These are phyloP conservation scores for Acestrorhynchus altus DNA, from an alignment of 2,797 vertebrate genomes.

Conservation along the genomic window DNA sequence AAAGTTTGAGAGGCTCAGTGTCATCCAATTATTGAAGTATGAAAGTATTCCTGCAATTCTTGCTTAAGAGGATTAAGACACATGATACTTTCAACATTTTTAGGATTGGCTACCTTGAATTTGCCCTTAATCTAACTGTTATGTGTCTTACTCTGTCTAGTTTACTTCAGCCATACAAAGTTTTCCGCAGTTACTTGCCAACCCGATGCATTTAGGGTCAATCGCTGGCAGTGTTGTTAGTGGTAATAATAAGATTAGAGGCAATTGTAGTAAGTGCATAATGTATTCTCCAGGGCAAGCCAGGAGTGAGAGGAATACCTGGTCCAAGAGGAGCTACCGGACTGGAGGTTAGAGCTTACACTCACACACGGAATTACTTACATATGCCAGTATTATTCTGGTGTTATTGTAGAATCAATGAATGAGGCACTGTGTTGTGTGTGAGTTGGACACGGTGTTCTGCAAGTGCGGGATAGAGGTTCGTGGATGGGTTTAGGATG, in stretches of 20 bases:
- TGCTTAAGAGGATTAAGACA: not conserved
- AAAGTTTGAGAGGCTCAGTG: not conserved
- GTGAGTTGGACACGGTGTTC: not conserved
- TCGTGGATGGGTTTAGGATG: not conserved
- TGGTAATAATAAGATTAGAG: constrained; percentile 13
- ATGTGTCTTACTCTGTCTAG: not conserved
- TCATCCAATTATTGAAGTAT: not conserved
- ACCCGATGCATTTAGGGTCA: not conserved
- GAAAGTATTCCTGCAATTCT: not conserved
- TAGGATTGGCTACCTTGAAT: not conserved
- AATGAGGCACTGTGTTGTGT: not conserved
- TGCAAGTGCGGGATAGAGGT: not conserved
- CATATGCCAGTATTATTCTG: constrained; percentile 8
- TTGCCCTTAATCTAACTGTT: not conserved
- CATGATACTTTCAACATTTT: not conserved
- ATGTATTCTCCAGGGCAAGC: constrained; percentile 83
- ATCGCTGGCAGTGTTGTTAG: not conserved
- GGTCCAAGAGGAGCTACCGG: constrained; percentile 87
- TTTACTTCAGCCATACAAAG: not conserved
- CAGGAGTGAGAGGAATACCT: constrained; percentile 88
- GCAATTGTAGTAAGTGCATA: constrained; percentile 43
- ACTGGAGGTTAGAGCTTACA: constrained; percentile 81
- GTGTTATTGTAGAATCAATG: constrained; percentile 13
- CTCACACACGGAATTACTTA: not conserved
- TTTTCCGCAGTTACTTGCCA: not conserved